Base-by-base conservation (phyloP, 2,113 vertebrate genomes). In the Datnioides undecimradiatus region DNA sequence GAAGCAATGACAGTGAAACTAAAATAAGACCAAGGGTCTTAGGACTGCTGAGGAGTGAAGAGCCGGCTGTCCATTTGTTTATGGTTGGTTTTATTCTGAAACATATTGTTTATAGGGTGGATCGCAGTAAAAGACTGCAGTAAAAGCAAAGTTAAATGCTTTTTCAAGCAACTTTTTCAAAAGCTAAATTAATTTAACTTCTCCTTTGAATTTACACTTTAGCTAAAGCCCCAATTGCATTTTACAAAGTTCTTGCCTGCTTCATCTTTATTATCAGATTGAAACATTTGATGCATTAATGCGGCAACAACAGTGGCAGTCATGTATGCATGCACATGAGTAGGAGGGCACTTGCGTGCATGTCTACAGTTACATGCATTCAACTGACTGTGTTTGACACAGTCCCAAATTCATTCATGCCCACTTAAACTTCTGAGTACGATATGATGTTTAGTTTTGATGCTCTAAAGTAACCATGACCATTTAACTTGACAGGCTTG, bases 11-110 rank as follows among this genome's bases (percentile, higher is more conserved):
- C 76, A 62, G 55, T 43, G 46, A 45, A 17, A 43, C 84, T 88
- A 85, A 90, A 92, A 88, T 83, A 88, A 79, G 75, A 74, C 45
- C 36, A 10, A 34, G 14, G 68, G 40, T 70, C 66, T 69, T n/a
- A 40, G 21, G 73, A 73, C 46, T 46, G 69, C 69, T 33, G 46
- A 6, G 41, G 23, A 52, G 45, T 45, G 69, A 52, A 13, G 71
- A 11, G 66, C n/a, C 41, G 41, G 31, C 25, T 45, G 52, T 52
- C 16, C 19, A 27, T 62, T 82, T n/a, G 23, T 71, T 76, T 79
- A 75, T 38, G 49, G 25, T 34, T 59, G 23, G 33, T 33, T 36
- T 19, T 64, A 27, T 65, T 46, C 71, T 23, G 46, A 66, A 51
- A 33, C 14, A 63, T 13, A 6, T 19, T 43, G 59, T 14, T 41